Evolutionary conservation across 2,113 vertebrate species (phyloP).

Genomic region (Syngnathoides biaculeatus): DNA sequence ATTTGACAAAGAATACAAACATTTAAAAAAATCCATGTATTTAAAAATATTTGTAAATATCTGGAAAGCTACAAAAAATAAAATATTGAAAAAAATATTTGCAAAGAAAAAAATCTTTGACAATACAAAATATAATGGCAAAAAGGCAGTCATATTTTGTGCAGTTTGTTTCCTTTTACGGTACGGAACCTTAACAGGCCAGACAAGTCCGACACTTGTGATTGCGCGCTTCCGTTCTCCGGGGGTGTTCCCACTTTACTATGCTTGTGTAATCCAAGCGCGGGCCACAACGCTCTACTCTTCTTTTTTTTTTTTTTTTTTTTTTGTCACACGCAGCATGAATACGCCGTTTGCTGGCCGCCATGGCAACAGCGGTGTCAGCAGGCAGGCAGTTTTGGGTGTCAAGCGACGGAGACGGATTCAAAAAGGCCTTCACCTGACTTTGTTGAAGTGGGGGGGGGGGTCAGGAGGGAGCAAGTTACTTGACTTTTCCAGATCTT

Average conservation of each 20-base stretch:
- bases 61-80: no score
- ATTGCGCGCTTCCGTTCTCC: constrained; percentile 51
- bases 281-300: constrained; percentile 50
- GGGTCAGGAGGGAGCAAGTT: neutral
- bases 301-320: no score
- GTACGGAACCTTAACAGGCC: constrained; percentile 48
- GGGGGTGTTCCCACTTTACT: constrained; percentile 46
- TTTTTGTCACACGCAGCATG: constrained; percentile 68
- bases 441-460: neutral
- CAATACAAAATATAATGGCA: neutral
- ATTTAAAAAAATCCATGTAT: no score
- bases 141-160: constrained; percentile 15
- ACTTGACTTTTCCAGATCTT: neutral
- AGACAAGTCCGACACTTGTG: constrained; percentile 35
- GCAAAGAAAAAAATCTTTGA: neutral
- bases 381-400: constrained; percentile 17
- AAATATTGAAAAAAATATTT: neutral
- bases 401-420: neutral
- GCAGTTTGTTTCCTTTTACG: neutral
- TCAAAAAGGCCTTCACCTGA: neutral
- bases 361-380: constrained; percentile 65
- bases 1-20: no score
- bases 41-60: no score
- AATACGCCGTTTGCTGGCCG: constrained; percentile 55
- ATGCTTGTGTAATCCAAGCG: constrained; percentile 69